These are phyloP conservation scores for Megatriorchis doriae DNA, from an alignment of 2,113 vertebrate species.

Conservation along the genomic window DNA sequence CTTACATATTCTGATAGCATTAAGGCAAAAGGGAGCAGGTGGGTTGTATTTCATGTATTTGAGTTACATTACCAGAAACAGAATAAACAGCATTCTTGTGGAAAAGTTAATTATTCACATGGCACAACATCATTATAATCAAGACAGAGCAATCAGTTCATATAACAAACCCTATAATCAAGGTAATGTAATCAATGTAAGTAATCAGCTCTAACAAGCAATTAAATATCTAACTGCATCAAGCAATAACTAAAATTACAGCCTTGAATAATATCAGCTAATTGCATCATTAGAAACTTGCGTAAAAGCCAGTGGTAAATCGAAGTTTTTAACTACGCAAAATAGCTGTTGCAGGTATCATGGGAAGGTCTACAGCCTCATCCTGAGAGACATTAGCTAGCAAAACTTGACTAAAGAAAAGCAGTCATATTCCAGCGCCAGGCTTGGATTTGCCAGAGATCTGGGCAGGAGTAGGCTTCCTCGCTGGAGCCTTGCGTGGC, in stretches of 20 bases:
- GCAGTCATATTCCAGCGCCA: neutral
- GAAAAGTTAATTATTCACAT: slow-evolving; percentile 6
- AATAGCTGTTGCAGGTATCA: neutral
- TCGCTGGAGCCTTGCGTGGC: neutral
- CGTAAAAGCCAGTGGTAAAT: neutral
- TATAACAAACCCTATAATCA: slow-evolving; percentile 48
- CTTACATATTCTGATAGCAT: neutral
- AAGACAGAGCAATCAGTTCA: slow-evolving; percentile 41
- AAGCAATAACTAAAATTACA: slow-evolving; percentile 53
- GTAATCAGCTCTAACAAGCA: slow-evolving; percentile 54
- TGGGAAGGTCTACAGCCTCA: neutral
- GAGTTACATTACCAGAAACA: neutral
- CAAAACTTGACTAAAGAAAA: neutral
- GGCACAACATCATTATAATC: slow-evolving; percentile 53
- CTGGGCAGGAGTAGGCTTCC: neutral
- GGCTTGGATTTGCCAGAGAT: neutral
- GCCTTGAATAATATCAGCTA: slow-evolving; percentile 35
- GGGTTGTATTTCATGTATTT: neutral
- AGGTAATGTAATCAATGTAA: slow-evolving; percentile 46
- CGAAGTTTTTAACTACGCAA: neutral
- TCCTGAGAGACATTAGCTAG: neutral
- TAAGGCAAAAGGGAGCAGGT: neutral
- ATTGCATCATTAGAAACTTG: slow-evolving; percentile 15
- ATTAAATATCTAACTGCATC: slow-evolving; percentile 43
- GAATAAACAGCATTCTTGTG: slow-evolving; percentile 23